Conservation (phyloP, 1,140 invertebrate species). For the Melipona quadrifasciata region DNA sequence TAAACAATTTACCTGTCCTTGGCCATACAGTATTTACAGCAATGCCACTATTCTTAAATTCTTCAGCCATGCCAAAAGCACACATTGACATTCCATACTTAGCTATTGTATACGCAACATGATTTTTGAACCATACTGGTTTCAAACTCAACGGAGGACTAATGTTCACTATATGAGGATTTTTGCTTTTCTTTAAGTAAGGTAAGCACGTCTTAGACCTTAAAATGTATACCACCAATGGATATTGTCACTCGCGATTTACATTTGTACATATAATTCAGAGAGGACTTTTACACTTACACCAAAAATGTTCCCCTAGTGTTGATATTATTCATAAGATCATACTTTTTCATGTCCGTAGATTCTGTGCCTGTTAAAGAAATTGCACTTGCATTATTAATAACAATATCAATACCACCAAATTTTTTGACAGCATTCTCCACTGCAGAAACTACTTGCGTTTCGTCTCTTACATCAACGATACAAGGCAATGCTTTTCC, state of each 20-base stretch:
- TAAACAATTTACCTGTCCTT: slow-evolving; percentile 85
- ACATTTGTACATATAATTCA: neutral
- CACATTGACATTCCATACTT: slow-evolving; percentile 99
- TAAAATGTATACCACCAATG: slow-evolving; percentile 55
- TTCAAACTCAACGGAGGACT: slow-evolving; percentile 97
- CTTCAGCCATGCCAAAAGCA: slow-evolving; percentile 97
- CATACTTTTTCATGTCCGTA: slow-evolving; percentile 98
- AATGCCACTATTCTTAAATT: slow-evolving; percentile 92
- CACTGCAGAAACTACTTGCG: slow-evolving; percentile 91
- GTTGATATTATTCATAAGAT: slow-evolving; percentile 96
- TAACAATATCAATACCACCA: slow-evolving; percentile 96
- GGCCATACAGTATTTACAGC: slow-evolving; percentile 99
- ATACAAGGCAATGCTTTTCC: slow-evolving; percentile 96
- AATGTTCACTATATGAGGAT: slow-evolving; percentile 98
- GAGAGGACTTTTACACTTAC: slow-evolving; percentile 82
- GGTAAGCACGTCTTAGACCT: slow-evolving; percentile 97
- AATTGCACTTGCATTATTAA: slow-evolving; percentile 99
- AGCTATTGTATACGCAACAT: slow-evolving; percentile 98
- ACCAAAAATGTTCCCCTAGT: slow-evolving; percentile 95
- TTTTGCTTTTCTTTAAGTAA: slow-evolving; percentile 92
- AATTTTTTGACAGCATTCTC: slow-evolving; percentile 94
- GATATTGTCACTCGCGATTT: neutral
- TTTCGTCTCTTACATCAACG: slow-evolving; percentile 96
- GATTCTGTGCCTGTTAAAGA: slow-evolving; percentile 91
- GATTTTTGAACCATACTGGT: slow-evolving; percentile 94